A percentile compares a stretch with the other conserved stretches of the same genome.
Evolutionary conservation across 2,797 vertebrate species (phyloP).

Genomic region (Acanthurus tractus): DNA sequence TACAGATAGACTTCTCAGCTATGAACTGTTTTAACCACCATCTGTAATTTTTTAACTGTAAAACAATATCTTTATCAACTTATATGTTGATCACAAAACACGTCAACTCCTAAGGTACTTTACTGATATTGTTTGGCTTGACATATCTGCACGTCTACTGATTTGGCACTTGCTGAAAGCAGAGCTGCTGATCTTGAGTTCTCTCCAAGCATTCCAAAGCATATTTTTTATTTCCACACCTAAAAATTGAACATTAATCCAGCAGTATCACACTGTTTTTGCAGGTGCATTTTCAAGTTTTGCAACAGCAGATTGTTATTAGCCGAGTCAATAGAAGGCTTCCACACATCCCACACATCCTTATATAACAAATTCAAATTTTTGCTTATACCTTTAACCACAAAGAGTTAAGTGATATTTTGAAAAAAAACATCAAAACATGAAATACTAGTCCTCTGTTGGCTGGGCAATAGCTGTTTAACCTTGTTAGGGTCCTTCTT

Average conservation of each 20-base stretch:
- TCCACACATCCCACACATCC: slow-evolving; percentile 3
- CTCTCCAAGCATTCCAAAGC: slow-evolving; percentile 3
- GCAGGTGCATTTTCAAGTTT: slow-evolving; percentile 27
- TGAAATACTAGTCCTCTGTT: background rate
- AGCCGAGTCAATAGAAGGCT: slow-evolving; percentile 17
- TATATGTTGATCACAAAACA: background rate
- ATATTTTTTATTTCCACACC: slow-evolving; percentile 33
- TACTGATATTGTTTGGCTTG: background rate
- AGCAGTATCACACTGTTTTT: slow-evolving; percentile 20
- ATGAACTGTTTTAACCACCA: background rate
- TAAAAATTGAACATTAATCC: background rate
- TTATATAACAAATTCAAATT: background rate
- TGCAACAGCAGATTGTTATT: slow-evolving; percentile 26
- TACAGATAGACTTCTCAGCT: background rate
- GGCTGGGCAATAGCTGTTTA: background rate
- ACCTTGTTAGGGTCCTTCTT: background rate
- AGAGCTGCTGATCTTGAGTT: background rate
- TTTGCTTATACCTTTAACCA: background rate
- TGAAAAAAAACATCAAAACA: background rate
- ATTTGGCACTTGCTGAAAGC: slow-evolving; percentile 5
- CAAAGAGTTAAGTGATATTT: background rate
- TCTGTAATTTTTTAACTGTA: background rate
- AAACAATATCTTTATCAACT: background rate
- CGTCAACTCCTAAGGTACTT: background rate
- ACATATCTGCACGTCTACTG: slow-evolving; percentile 7